Conservation (phyloP, 2,797 vertebrate genomes). For the Microctenopoma stevenorrisi region DNA sequence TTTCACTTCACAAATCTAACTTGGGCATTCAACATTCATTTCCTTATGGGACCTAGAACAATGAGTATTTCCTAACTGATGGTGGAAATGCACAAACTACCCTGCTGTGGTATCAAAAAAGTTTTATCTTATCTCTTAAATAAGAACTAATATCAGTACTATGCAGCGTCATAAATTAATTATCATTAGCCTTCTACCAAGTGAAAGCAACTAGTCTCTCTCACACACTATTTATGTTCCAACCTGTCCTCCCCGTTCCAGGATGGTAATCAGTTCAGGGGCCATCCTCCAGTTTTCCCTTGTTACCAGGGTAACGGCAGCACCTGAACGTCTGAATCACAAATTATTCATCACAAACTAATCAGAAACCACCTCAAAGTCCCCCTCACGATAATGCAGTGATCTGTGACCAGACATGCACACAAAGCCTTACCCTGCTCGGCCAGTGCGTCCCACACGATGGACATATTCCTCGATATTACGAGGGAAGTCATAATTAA, state of each 20-base stretch:
- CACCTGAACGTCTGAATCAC: constrained; percentile 85
- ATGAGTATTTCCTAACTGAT: too few species aligned
- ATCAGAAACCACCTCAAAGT: background rate
- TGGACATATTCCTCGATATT: constrained; percentile 98
- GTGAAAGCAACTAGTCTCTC: background rate
- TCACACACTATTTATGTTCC: background rate
- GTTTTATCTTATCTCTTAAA: too few species aligned
- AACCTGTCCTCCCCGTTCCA: constrained; percentile 93
- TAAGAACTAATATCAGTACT: too few species aligned
- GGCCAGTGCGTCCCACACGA: constrained; percentile 93
- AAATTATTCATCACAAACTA: background rate
- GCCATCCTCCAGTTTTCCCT: constrained; percentile 91
- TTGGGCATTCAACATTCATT: too few species aligned
- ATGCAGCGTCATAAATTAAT: too few species aligned
- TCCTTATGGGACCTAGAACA: too few species aligned
- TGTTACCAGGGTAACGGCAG: constrained; percentile 90
- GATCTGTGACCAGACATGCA: background rate
- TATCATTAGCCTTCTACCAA: background rate
- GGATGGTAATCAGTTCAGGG: constrained; percentile 90
- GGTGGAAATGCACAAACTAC: too few species aligned
- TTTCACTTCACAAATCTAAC: too few species aligned
- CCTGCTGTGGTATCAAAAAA: too few species aligned
- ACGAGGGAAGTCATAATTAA: constrained; percentile 95
- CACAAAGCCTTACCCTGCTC: constrained; percentile 88
- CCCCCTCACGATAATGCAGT: background rate